Base-by-base conservation (phyloP, 2,888 invertebrate genomes). In the Ellobium chinense region DNA sequence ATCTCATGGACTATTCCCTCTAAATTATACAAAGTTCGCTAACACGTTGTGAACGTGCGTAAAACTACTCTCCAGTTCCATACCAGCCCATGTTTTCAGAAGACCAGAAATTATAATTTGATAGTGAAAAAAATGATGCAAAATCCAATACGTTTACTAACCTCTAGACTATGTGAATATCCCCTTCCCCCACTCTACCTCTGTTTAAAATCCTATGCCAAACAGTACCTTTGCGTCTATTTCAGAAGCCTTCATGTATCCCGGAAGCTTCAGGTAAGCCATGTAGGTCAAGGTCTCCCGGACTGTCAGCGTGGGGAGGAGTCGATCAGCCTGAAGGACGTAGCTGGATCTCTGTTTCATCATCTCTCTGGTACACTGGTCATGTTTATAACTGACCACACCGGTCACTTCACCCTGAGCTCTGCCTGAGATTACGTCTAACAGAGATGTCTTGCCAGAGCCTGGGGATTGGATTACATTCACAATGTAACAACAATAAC, bases 361-460 rank as follows among this genome's bases (percentile, higher is more conserved):
- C 94, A 3, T 97, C 94, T 74, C 98, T 29, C 76, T 69, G 1
- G 85, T 87, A 68, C 89, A 88, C 36, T 83, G 85, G 34, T 82
- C 74, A 39, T 87, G 86, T 68, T 88, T 87, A 77, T 86, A 87
- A 82, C 85, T 87, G 34, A 89, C 85, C 54, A 85, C 83, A 0
- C 90, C 90, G 3, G 85, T 85, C 18, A 88, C 84, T 21, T 83
- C 82, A 12, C 90, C 88, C 18, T 82, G 80, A 0, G 96, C 96
- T 72, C 94, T 88, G 36, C 93, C 91, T 0, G 94, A 93, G 80
- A 99, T 97, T 18, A 98, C 98, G 92, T 99, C 98, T 21, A 99
- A 94, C 2, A 99, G 95, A 0, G 98, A 98, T 62, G 97, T 95
- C 92, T 99, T 99, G 0, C 99, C 99, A 85, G 98, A 98, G n/a